phyloP scores from a whole-genome alignment of 1,140 invertebrate genomes.

The Drosophila varians region DNA sequence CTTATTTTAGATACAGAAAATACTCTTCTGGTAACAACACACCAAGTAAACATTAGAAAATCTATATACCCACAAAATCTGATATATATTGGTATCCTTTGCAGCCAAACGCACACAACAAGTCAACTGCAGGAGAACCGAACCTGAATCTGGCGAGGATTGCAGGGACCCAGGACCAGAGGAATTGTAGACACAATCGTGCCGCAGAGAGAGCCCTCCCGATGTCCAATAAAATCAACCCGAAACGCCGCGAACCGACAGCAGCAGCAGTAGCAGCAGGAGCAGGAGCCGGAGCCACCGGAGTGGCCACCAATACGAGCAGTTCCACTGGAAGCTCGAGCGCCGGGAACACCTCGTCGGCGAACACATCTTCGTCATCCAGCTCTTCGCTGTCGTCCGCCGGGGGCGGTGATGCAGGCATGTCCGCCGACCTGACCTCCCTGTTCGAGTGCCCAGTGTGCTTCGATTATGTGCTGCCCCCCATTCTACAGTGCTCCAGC shows the following conservation, averaged over 20 bases:
- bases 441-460: slow-evolving; percentile 99
- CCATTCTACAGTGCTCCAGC: slow-evolving; percentile 95
- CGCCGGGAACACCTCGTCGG: slow-evolving; percentile 73
- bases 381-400: slow-evolving; percentile 82
- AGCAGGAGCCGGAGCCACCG: slow-evolving; percentile 37
- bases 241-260: slow-evolving; percentile 82
- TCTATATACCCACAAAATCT: too few species aligned
- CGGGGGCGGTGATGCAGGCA: slow-evolving; percentile 84
- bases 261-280: slow-evolving; percentile 60
- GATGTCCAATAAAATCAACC: slow-evolving; percentile 83
- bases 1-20: not conserved
- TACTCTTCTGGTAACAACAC: too few species aligned
- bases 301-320: slow-evolving; percentile 71
- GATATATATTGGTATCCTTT: too few species aligned
- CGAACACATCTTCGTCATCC: slow-evolving; percentile 82
- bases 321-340: slow-evolving; percentile 65
- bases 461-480: slow-evolving; percentile 99
- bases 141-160: slow-evolving; percentile 24
- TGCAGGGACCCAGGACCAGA: slow-evolving; percentile 16
- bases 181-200: slow-evolving; percentile 33
- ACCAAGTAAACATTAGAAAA: too few species aligned
- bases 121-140: not conserved
- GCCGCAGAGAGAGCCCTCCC: slow-evolving; percentile 50
- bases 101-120: slow-evolving; percentile 16
- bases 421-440: slow-evolving; percentile 94